Base-by-base conservation (phyloP, 2,888 invertebrate species). In the Stegophylla sp. region DNA sequence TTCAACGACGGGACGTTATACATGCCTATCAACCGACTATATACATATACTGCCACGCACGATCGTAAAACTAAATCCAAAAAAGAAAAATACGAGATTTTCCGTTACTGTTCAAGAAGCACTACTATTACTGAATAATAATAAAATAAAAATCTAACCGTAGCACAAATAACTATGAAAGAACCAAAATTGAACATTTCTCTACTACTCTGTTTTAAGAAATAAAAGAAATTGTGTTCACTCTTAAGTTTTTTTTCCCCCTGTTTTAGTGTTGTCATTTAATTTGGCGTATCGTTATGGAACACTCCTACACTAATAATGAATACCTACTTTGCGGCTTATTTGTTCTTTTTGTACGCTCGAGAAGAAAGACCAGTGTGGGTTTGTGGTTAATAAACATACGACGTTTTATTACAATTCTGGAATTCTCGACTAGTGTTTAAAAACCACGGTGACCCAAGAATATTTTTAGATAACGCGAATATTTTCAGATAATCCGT, bases 401-500 rank as follows among this genome's bases (percentile, higher is more conserved):
- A 43, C 12, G 43, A 43, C 23, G 56, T 56, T 56, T 17, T 23
- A 64, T 64, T 43, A 64, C 10, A 7, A 59, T 69, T 59, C 77
- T 67, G 67, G 59, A 77, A 66, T 13, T 66, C n/a, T 66, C 17
- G n/a, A 73, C 12, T 0, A 26, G n/a, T 23, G 26, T 7, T n/a
- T 20, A 43, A n/a, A 45, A n/a, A 45, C 34, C n/a, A 56, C 66
- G 17, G 12, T 51, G 34, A 51, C 15, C 59, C 34, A 12, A 59
- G 28, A 69, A 69, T 79, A 79, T 79, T 79, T 79, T 79, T 79
- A 79, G 77, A 67, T 7, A 45, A 69, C 77, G 69, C 69, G 69
- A 79, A 79, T 79, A 79, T 79, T 69, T 69, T 59, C 61, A 59
- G 77, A 69, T 79, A 79, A 79, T 79, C 77, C 69, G 69, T 69